Conservation (phyloP, 64 coral and sea anemone genomes). For the Porites lutea region DNA sequence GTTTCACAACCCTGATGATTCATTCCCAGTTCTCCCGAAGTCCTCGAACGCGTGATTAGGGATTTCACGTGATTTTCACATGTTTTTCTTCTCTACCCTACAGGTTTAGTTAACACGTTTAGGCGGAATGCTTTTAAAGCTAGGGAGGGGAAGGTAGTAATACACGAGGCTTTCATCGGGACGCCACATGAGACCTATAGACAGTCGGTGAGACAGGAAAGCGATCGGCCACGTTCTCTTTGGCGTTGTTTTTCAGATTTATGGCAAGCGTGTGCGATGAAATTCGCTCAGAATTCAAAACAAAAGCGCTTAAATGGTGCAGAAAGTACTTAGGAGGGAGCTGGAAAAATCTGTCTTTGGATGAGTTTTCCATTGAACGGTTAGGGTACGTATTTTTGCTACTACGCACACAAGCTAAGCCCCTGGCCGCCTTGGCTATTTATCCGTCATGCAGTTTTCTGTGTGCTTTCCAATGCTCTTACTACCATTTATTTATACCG, state of each 20-base stretch:
- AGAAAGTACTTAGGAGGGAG: conserved; percentile 75
- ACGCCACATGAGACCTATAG: too few relatives aligned
- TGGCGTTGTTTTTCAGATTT: not conserved
- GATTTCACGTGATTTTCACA: not conserved
- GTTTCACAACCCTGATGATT: not conserved
- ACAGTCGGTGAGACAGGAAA: too few relatives aligned
- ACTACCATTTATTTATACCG: too few relatives aligned
- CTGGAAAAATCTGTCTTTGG: conserved; percentile 60
- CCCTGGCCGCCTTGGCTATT: too few relatives aligned
- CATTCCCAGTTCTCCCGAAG: too few relatives aligned
- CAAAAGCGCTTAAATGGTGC: conserved; percentile 54
- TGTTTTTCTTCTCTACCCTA: not conserved
- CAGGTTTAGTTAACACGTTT: too few relatives aligned
- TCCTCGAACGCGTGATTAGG: too few relatives aligned
- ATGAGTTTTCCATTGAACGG: conserved; percentile 68
- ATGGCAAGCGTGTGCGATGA: conserved; percentile 38
- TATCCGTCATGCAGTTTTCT: too few relatives aligned
- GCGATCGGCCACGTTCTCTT: too few relatives aligned
- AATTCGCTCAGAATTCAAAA: conserved; percentile 47
- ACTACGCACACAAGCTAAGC: not conserved
- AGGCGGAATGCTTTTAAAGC: not conserved
- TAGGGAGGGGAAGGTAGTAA: conserved; percentile 3
- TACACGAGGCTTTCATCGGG: too few relatives aligned
- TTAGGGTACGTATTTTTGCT: conserved; percentile 26
- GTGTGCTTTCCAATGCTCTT: too few relatives aligned